A percentile compares a stretch with the other conserved stretches of the same genome.
These are phyloP conservation scores for Aphaenogaster rudis DNA, from an alignment of 1,140 invertebrate species.

Conservation along the genomic window DNA sequence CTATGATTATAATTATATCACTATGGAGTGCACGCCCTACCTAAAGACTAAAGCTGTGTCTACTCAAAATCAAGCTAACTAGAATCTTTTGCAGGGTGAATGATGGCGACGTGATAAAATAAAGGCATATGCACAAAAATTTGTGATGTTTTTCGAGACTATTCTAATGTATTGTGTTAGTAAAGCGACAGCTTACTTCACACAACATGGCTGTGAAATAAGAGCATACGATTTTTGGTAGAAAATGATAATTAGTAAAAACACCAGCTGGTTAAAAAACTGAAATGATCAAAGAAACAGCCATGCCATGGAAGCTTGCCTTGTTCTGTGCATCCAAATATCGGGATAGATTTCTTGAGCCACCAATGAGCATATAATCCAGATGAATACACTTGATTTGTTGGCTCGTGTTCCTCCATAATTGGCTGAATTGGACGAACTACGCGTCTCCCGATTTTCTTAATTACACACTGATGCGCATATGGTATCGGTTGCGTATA, in stretches of 20 bases:
- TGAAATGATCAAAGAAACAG: slow-evolving; percentile 80
- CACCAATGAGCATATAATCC: slow-evolving; percentile 96
- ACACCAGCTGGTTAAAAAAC: slow-evolving; percentile 77
- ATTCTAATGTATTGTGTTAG: slow-evolving; percentile 74
- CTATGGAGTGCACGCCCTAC: slow-evolving; percentile 55
- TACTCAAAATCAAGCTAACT: slow-evolving; percentile 36
- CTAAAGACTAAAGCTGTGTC: slow-evolving; percentile 9
- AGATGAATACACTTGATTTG: slow-evolving; percentile 90
- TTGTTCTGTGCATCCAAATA: slow-evolving; percentile 85
- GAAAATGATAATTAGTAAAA: slow-evolving; percentile 80
- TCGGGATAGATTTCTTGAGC: slow-evolving; percentile 94
- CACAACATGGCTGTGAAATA: slow-evolving; percentile 86
- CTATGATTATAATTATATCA: slow-evolving; percentile 9
- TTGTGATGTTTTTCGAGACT: background rate
- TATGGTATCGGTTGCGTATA: slow-evolving; percentile 77
- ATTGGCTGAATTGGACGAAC: slow-evolving; percentile 57
- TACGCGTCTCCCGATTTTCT: slow-evolving; percentile 69
- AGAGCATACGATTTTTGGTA: slow-evolving; percentile 61
- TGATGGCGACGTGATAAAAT: slow-evolving; percentile 20
- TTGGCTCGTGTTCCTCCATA: slow-evolving; percentile 58
- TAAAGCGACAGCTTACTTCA: slow-evolving; percentile 86
- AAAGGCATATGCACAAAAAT: slow-evolving; percentile 15
- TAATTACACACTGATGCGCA: slow-evolving; percentile 63
- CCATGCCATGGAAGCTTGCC: slow-evolving; percentile 88
- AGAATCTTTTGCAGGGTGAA: slow-evolving; percentile 9